Base-by-base conservation (phyloP, 2,113 vertebrate genomes). In the Etheostoma cragini region DNA sequence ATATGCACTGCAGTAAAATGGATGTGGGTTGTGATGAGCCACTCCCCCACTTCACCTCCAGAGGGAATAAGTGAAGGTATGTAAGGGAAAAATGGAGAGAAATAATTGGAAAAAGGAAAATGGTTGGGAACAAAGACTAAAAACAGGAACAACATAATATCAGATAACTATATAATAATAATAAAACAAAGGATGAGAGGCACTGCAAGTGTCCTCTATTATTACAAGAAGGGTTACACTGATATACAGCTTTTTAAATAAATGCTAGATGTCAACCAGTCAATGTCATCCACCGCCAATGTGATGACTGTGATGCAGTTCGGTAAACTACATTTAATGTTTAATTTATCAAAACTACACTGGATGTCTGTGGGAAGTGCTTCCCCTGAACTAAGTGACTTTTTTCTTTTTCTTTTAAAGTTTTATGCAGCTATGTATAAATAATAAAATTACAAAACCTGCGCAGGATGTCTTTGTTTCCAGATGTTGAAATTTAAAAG, bases 181-280 rank as follows among this genome's bases (percentile, higher is more conserved):
- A 72, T 65, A 62, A 14, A 62, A 49, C 5, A 62, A 57, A 71
- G 64, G 6, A 72, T 35, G 17, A 76, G 54, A 82, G 76, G 72
- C 80, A 84, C 81, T 30, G 38, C 19, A 22, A 49, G 66, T 72
- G 50, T 66, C 47, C 62, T 68, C 72, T 72, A 2, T 53, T 15
- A 42, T 70, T 15, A 49, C 47, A 66, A 22, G 21, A 64, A 38
- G 16, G 56, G 7, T 49, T 47, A 62, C 30, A 78, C 54, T 63
- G 76, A 78, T 54, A 61, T 26, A 38, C 33, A 19, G 53, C 26
- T 64, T 68, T 74, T 35, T 42, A 42, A 42, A 42, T 42, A 42
- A 42, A 42, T 42, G 53, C 30, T 38, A 1, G 2, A 17, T 19
- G 17, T 21, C 3, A 49, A 12, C 50, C 15, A 47, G 19, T 30